These are phyloP conservation scores for Aleadryas rufinucha DNA, from an alignment of 2,113 vertebrate genomes.

Conservation along the genomic window DNA sequence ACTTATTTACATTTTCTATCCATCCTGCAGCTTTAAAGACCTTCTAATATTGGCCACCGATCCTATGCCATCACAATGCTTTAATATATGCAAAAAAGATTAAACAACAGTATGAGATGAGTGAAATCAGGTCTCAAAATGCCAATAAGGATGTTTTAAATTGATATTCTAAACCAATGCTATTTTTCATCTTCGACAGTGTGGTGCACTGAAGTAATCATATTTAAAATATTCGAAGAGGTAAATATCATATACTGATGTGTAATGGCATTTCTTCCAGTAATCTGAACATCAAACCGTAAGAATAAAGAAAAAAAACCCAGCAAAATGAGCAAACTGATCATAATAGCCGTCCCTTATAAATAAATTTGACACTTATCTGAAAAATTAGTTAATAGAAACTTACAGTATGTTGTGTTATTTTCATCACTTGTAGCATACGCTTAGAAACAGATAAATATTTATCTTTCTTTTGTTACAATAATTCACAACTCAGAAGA, in stretches of 20 bases:
- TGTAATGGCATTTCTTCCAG: not conserved
- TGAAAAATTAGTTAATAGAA: slow-evolving; percentile 58
- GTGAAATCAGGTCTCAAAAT: not conserved
- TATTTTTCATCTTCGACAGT: not conserved
- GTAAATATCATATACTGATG: not conserved
- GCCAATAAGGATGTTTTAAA: not conserved
- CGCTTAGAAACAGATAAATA: slow-evolving; percentile 60
- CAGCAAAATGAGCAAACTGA: slow-evolving; percentile 20
- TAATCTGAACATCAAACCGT: not conserved
- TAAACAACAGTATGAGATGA: not conserved
- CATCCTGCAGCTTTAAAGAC: slow-evolving; percentile 47
- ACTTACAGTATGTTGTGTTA: not conserved
- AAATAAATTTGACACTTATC: slow-evolving; percentile 56
- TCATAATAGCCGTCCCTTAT: not conserved
- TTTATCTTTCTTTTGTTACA: slow-evolving; percentile 57
- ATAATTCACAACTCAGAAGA: slow-evolving; percentile 25
- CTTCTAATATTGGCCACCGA: slow-evolving; percentile 56
- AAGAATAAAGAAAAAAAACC: not conserved
- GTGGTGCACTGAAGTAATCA: not conserved
- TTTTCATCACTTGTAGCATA: slow-evolving; percentile 57
- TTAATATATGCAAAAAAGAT: slow-evolving; percentile 29
- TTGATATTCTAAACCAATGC: not conserved
- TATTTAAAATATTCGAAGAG: slow-evolving; percentile 19
- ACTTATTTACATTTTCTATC: slow-evolving; percentile 69
- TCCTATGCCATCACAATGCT: slow-evolving; percentile 50